Base-by-base conservation (phyloP, 2,888 invertebrate species). In the Portevinia maculata region DNA sequence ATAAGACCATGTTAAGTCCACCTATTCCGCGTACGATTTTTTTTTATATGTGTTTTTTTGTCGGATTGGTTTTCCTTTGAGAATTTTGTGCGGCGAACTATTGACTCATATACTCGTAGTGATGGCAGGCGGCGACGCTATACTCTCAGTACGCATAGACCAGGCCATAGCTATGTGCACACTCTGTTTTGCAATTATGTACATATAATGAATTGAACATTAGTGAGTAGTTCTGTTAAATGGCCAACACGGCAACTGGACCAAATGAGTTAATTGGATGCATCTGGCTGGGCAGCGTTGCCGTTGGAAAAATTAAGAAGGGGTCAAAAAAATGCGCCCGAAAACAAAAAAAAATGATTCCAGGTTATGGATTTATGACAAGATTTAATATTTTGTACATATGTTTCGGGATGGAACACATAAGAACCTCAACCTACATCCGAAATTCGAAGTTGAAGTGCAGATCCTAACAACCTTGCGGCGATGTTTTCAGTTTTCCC, bases 151-250 rank as follows among this genome's bases (percentile, higher is more conserved):
- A n/a, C 34, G 65, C 52, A 52, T 65, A 55, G 48, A 53, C 59
- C 34, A 53, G 46, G 46, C 60, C 44, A 30, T 17, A 32, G 34
- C 67, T 53, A 75, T 60, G 67, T 75, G 52, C 62, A 70, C 64
- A 50, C 50, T 37, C 53, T 52, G 34, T 57, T 64, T 53, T 24
- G 52, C 53, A 69, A 75, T 64, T 75, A 55, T 30, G n/a, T n/a
- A n/a, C n/a, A n/a, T n/a, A n/a, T n/a, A 70, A 75, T 39, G 62
- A 70, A 75, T 46, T 69, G 64, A 37, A 75, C 52, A 32, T 74
- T 34, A 37, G 48, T 39, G 8, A 34, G 32, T 15, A 52, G 55
- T 39, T 60, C 55, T 34, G 32, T 55, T 32, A 67, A 55, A 55
- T 73, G 55, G 21, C 74, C 34, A 34, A 7, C 34, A 34, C 34